Conservation (phyloP, 2,888 invertebrate species). For the Drosophila merina region DNA sequence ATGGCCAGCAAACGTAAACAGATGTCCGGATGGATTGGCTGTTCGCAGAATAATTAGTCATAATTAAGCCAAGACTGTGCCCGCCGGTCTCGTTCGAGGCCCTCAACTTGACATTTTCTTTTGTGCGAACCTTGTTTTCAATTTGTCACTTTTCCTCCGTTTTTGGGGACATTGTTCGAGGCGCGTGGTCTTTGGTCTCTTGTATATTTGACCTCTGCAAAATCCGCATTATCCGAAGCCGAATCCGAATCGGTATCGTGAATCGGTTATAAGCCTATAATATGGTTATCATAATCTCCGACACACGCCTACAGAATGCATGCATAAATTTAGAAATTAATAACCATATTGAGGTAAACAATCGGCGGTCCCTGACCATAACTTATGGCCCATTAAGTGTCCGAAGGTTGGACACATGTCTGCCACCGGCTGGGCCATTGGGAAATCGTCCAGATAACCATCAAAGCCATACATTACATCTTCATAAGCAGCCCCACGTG, state of each 20-base stretch:
- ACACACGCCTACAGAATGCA: slow-evolving; percentile 32
- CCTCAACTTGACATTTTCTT: slow-evolving; percentile 57
- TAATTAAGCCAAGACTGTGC: slow-evolving; percentile 58
- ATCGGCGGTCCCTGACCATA: slow-evolving; percentile 30
- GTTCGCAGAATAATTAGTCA: slow-evolving; percentile 61
- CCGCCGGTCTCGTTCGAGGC: slow-evolving; percentile 35
- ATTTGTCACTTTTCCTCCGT: slow-evolving; percentile 21
- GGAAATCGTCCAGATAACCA: slow-evolving; percentile 18
- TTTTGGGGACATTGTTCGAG: slow-evolving; percentile 13
- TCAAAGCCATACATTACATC: slow-evolving; percentile 3
- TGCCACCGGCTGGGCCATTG: slow-evolving; percentile 12
- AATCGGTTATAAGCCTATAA: slow-evolving; percentile 10
- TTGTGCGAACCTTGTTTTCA: slow-evolving; percentile 20
- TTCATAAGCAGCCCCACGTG: neutral
- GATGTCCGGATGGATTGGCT: slow-evolving; percentile 18
- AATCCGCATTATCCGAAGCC: slow-evolving; percentile 19
- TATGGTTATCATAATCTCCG: slow-evolving; percentile 13
- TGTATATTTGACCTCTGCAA: slow-evolving; percentile 15
- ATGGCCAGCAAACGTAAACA: neutral
- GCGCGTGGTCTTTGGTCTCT: slow-evolving; percentile 20
- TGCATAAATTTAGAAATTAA: neutral
- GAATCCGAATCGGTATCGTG: slow-evolving; percentile 6
- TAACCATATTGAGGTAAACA: slow-evolving; percentile 14
- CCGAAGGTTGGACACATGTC: slow-evolving; percentile 41
- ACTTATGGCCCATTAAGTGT: slow-evolving; percentile 42